These are phyloP conservation scores for Nicator chloris DNA, from an alignment of 2,113 vertebrate genomes.

Conservation along the genomic window DNA sequence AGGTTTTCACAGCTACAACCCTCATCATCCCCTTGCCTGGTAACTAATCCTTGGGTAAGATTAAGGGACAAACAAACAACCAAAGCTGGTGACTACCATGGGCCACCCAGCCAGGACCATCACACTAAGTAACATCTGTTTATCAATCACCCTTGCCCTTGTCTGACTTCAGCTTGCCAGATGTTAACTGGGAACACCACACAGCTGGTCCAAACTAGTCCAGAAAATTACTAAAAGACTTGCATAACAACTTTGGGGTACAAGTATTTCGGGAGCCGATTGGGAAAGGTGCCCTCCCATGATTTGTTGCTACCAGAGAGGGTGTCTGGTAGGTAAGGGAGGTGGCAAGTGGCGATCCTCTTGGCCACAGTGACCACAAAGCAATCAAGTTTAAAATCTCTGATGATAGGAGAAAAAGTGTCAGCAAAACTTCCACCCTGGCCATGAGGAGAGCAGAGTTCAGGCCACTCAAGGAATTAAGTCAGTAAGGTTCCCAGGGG, in stretches of 20 bases:
- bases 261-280: not conserved
- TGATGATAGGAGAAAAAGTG: not conserved
- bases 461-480: not conserved
- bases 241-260: not conserved
- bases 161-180: not conserved
- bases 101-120: not conserved
- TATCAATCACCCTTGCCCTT: not conserved
- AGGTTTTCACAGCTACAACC: not conserved
- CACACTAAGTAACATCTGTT: not conserved
- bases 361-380: not conserved
- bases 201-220: not conserved
- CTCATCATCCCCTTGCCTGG: not conserved
- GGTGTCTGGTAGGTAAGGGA: not conserved
- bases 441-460: not conserved
- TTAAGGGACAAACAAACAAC: not conserved
- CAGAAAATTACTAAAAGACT: not conserved
- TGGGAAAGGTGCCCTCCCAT: not conserved
- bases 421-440: not conserved
- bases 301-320: not conserved
- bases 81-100: not conserved
- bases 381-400: not conserved
- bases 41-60: not conserved
- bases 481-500: not conserved
- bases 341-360: rapidly evolving
- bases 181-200: not conserved